Evolutionary conservation across 2,888 invertebrate genomes (phyloP), one percentile per base, ranked within the genome.

Genomic region (Aspidiotus destructor): DNA sequence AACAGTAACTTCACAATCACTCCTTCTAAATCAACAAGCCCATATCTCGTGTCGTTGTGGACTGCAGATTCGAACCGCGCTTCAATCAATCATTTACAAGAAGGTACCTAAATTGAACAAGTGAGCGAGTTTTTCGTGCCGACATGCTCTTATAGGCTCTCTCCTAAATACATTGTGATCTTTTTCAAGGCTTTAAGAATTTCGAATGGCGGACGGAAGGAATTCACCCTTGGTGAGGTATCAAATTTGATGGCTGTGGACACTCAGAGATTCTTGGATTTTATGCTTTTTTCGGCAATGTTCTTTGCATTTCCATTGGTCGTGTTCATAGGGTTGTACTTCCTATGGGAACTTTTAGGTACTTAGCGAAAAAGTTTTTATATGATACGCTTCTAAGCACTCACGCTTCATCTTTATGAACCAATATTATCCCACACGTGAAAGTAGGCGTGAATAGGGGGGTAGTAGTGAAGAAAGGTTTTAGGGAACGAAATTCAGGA

Each of bases 21-120:
- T 84, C 61, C 74, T 83, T 64, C 77, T 81, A 60, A 80, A 81
- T 60, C 81, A 82, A 72, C 83, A 83, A 73, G 82, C 82, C 74
- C 80, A 83, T 73, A 75, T 77, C 41, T 78, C 80, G 76, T 78
- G 82, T 75, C 74, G 80, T 1, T 75, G 81, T 9, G 84, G 85
- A 15, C 81, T 85, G 78, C 78, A 81, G 68, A 77, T 84, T 8
- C 76, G 81, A 71, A 79, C 82, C 7, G 79, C 81, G 6, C 73
- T 83, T 10, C 80, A 82, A 17, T 78, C 82, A 41, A 78, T 81
- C 16, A 80, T 84, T 52, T 84, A 83, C 74, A 77, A 79, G 71
- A 84, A 84, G 70, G 74, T 73, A n/a, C n/a, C n/a, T n/a, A 68
- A 28, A 28, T 28, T 1, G 5, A 28, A 28, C n/a, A n/a, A n/a